Percentiles rank a stretch among this genome's conserved stretches.
Conservation (phyloP, 2,797 vertebrate species). For the Microctenopoma steveboyesi region DNA sequence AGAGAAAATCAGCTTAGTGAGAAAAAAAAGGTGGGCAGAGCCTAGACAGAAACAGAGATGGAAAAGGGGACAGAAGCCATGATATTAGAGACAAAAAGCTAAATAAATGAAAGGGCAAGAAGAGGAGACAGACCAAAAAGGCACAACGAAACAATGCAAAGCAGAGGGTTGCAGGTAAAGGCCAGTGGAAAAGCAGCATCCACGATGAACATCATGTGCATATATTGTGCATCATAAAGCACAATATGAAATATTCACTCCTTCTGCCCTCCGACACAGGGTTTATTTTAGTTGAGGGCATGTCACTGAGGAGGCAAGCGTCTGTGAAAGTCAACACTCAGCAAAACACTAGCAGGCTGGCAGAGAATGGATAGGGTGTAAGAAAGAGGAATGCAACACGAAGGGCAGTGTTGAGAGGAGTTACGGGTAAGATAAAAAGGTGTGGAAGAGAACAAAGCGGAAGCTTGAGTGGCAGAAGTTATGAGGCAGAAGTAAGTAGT, state of each 20-base stretch:
- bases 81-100: neutral
- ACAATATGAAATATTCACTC: conserved; percentile 80
- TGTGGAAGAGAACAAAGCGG: conserved; percentile 27
- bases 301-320: conserved; percentile 51
- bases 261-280: conserved; percentile 69
- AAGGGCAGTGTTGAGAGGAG: conserved; percentile 17
- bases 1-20: conserved; percentile 25
- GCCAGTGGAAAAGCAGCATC: conserved; percentile 24
- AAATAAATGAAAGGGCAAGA: conserved; percentile 18
- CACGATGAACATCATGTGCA: conserved; percentile 39
- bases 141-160: neutral
- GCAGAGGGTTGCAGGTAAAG: conserved; percentile 19
- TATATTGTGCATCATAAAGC: conserved; percentile 55
- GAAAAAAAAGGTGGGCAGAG: conserved; percentile 3
- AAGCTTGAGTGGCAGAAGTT: conserved; percentile 18
- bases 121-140: neutral
- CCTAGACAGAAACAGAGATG: neutral
- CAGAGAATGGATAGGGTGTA: conserved; percentile 23
- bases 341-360: conserved; percentile 49
- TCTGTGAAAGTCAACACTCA: conserved; percentile 64
- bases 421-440: conserved; percentile 35
- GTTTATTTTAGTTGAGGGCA: conserved; percentile 73
- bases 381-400: conserved; percentile 45
- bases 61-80: conserved; percentile 21
- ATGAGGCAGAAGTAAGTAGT: conserved; percentile 3